Evolutionary conservation across 2,888 invertebrate species (phyloP).

Genomic region (Parnassius mnemosyne): DNA sequence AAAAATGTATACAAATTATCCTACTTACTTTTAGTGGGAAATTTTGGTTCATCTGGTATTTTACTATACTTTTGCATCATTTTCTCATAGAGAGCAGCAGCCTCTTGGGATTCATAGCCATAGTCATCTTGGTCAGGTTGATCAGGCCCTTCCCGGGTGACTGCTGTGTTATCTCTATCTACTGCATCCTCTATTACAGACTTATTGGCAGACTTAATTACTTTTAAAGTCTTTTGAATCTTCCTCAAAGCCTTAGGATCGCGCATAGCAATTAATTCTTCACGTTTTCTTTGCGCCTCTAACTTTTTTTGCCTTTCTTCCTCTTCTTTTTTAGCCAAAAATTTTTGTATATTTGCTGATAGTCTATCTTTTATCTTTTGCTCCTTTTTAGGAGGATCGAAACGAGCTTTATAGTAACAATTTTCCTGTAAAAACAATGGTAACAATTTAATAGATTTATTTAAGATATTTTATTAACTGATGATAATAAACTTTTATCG

Average conservation of each 20-base stretch:
- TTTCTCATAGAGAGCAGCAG: slow-evolving; percentile 89
- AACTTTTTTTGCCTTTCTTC: slow-evolving; percentile 85
- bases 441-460: background rate
- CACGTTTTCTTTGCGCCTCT: slow-evolving; percentile 83
- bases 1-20: background rate
- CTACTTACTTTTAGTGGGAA: slow-evolving; percentile 73
- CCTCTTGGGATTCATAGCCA: slow-evolving; percentile 92
- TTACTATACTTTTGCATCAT: slow-evolving; percentile 91
- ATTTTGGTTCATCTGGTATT: slow-evolving; percentile 86
- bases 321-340: slow-evolving; percentile 89
- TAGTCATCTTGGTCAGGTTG: slow-evolving; percentile 96
- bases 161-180: slow-evolving; percentile 87
- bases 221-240: slow-evolving; percentile 89
- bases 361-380: slow-evolving; percentile 83
- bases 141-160: slow-evolving; percentile 86
- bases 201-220: slow-evolving; percentile 94
- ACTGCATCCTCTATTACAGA: slow-evolving; percentile 91
- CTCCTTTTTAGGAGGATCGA: slow-evolving; percentile 91
- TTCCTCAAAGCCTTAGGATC: slow-evolving; percentile 87
- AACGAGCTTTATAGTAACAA: slow-evolving; percentile 87
- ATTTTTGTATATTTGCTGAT: slow-evolving; percentile 90
- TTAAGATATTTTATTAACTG: slow-evolving; percentile 16
- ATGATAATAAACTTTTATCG: no score
- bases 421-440: slow-evolving; percentile 53
- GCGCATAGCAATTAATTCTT: slow-evolving; percentile 82